Evolutionary conservation across 2,113 vertebrate species (phyloP).

Genomic region (Equus quagga): DNA sequence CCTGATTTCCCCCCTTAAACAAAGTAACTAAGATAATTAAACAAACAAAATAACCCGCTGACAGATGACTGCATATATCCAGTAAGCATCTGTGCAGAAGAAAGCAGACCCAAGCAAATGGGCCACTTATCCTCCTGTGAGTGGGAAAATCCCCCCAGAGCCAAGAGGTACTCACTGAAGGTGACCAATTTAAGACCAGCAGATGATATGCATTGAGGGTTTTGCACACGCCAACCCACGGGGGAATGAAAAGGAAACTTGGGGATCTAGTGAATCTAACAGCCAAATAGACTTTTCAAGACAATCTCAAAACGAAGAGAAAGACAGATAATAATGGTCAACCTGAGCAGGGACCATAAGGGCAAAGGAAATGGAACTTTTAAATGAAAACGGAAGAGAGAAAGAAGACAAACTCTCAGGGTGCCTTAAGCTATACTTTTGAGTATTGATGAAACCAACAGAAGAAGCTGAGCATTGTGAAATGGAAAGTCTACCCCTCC

Average conservation of each 20-base stretch:
- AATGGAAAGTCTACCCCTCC: not conserved
- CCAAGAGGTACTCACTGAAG: not conserved
- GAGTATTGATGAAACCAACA: not conserved
- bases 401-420: not conserved
- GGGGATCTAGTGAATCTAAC: not conserved
- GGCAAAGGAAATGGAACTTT: not conserved
- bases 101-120: not conserved
- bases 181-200: not conserved
- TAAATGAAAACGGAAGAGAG: not conserved
- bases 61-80: not conserved
- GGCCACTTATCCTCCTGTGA: too few relatives aligned
- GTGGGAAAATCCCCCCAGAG: fast-evolving
- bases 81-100: not conserved
- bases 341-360: not conserved
- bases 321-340: not conserved
- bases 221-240: not conserved
- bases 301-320: not conserved
- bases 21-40: not conserved
- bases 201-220: not conserved
- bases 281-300: not conserved
- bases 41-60: not conserved
- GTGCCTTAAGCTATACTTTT: not conserved
- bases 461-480: not conserved
- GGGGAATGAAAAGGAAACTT: not conserved
- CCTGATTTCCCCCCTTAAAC: not conserved